Evolutionary conservation across 2,113 vertebrate species (phyloP).

Genomic region (Guaruba guarouba): DNA sequence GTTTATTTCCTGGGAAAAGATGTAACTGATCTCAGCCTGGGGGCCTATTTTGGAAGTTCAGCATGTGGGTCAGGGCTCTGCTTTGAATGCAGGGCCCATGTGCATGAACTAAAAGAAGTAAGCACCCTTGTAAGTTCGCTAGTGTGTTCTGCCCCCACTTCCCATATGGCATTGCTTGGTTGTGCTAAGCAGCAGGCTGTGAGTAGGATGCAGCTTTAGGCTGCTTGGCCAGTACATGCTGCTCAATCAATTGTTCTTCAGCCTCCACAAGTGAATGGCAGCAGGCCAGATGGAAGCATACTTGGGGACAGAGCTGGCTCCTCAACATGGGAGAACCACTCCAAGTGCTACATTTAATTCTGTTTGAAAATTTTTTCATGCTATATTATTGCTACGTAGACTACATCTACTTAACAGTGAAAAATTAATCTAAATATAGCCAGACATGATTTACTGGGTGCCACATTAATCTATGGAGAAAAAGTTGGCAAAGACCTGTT

Average conservation of each 20-base stretch:
- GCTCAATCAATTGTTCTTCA: neutral
- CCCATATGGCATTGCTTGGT: neutral
- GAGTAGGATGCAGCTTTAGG: conserved; percentile 33
- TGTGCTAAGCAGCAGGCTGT: neutral
- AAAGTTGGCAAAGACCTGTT: neutral
- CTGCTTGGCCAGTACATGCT: conserved; percentile 4
- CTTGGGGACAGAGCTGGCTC: neutral
- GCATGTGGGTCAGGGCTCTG: neutral
- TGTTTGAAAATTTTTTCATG: neutral
- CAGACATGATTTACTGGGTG: neutral
- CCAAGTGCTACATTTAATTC: neutral
- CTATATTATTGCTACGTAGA: neutral
- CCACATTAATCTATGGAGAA: neutral
- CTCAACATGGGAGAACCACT: neutral
- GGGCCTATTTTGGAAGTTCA: neutral
- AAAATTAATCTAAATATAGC: conserved; percentile 21
- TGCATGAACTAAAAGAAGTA: neutral
- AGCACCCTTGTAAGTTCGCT: neutral
- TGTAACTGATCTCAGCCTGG: neutral
- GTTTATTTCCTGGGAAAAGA: neutral
- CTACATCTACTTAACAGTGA: neutral
- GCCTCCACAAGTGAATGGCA: neutral
- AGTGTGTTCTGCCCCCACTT: neutral
- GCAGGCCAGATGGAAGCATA: neutral
- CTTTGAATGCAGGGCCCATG: neutral